Percentiles rank a stretch among this genome's conserved stretches.
These are phyloP conservation scores for Mechanitis messenoides DNA, from an alignment of 2,888 invertebrate species.

Conservation along the genomic window DNA sequence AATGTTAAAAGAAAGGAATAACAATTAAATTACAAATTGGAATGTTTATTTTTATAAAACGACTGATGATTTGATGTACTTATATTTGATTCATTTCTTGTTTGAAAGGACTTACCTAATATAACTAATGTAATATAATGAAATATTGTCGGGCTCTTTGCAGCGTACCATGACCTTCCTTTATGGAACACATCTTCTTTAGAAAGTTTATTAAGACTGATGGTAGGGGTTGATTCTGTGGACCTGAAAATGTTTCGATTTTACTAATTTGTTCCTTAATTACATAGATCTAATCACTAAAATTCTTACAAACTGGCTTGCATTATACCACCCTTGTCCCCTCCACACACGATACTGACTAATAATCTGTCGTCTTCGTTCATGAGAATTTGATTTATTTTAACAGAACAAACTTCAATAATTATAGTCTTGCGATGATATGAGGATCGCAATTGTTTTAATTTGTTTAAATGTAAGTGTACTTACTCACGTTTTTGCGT, in stretches of 20 bases:
- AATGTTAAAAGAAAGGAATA: background rate
- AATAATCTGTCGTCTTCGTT: slow-evolving; percentile 56
- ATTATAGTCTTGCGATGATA: slow-evolving; percentile 35
- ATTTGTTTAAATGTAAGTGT: slow-evolving; percentile 33
- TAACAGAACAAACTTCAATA: slow-evolving; percentile 33
- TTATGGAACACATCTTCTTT: slow-evolving; percentile 28
- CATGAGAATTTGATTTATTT: slow-evolving; percentile 46
- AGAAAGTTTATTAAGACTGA: slow-evolving; percentile 26
- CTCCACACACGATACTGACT: slow-evolving; percentile 37
- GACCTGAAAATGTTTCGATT: slow-evolving; percentile 25
- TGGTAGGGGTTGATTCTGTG: slow-evolving; percentile 22
- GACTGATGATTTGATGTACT: too few relatives aligned
- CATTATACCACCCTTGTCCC: slow-evolving; percentile 36
- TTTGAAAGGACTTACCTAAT: slow-evolving; percentile 36
- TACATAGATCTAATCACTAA: slow-evolving; percentile 9
- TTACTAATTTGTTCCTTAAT: background rate
- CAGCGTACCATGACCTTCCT: slow-evolving; percentile 28
- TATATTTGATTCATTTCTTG: background rate
- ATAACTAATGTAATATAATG: slow-evolving; percentile 38
- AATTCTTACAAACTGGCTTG: slow-evolving; percentile 41
- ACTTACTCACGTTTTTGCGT: slow-evolving; percentile 61
- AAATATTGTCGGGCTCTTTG: slow-evolving; percentile 23
- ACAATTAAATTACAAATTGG: too few relatives aligned
- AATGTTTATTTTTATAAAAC: too few relatives aligned
- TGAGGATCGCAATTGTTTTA: slow-evolving; percentile 24